phyloP scores from a whole-genome alignment of 2,888 invertebrate species.

The Papilio gigon region DNA sequence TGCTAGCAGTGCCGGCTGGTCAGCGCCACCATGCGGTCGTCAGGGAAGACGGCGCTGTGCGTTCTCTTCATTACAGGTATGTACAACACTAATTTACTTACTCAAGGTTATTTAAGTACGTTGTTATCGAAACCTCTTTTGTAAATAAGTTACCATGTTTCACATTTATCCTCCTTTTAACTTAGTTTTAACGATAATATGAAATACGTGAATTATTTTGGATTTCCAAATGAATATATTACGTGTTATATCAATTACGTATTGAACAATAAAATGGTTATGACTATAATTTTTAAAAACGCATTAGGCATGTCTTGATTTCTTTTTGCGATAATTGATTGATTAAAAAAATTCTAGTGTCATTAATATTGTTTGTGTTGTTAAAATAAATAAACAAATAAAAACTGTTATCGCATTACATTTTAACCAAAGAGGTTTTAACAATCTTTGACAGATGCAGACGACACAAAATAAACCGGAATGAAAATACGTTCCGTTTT shows the following conservation, averaged over 20 bases:
- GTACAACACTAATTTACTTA: constrained; percentile 24
- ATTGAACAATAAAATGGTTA: not conserved
- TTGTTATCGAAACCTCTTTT: constrained; percentile 1
- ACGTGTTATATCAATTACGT: not conserved
- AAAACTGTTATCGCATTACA: not conserved
- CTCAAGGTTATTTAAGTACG: constrained; percentile 26
- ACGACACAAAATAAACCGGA: not conserved
- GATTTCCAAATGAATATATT: not conserved
- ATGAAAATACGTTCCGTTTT: constrained; percentile 6
- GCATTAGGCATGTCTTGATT: not conserved
- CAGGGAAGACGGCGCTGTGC: constrained; percentile 29
- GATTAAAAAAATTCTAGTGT: not conserved
- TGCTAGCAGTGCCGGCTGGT: constrained; percentile 33
- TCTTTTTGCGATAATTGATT: not conserved
- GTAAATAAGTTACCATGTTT: not conserved
- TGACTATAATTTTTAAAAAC: not conserved
- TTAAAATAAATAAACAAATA: not conserved
- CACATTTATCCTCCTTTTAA: not conserved
- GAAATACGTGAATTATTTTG: not conserved
- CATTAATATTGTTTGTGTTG: not conserved
- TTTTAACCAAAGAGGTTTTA: too few relatives aligned
- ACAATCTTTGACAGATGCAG: not conserved
- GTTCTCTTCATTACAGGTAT: constrained; percentile 36
- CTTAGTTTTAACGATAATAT: not conserved
- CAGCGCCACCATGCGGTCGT: constrained; percentile 40